These are phyloP conservation scores for Diploscapter pachys DNA, from an alignment of 1,140 invertebrate genomes.

Conservation along the genomic window DNA sequence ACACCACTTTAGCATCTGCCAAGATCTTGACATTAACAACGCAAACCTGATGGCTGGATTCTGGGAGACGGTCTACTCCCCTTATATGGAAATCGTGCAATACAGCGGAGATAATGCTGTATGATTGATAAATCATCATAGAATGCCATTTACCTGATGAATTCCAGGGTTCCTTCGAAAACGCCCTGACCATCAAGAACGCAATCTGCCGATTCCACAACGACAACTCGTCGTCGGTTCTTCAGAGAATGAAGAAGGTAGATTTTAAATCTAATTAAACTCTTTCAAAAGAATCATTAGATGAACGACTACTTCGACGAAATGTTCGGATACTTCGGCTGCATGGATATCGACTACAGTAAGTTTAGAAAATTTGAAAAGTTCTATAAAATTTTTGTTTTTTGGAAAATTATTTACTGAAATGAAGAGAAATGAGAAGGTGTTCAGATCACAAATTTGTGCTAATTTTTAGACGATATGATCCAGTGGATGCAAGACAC, in stretches of 20 bases:
- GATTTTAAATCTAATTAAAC: constrained; percentile 21
- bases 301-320: constrained; percentile 35
- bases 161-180: constrained; percentile 12
- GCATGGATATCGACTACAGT: constrained; percentile 38
- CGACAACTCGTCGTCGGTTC: background rate
- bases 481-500: constrained; percentile 11
- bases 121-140: background rate
- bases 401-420: too few relatives aligned
- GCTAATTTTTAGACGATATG: too few relatives aligned
- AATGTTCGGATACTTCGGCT: constrained; percentile 17
- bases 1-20: constrained; percentile 26
- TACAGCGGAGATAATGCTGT: constrained; percentile 35
- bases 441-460: too few relatives aligned
- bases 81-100: constrained; percentile 39
- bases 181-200: constrained; percentile 17
- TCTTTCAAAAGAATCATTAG: constrained; percentile 6
- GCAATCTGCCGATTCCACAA: constrained; percentile 27
- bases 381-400: too few relatives aligned
- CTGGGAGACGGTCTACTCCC: constrained; percentile 36
- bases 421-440: too few relatives aligned
- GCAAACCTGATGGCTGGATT: constrained; percentile 24
- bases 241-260: constrained; percentile 18
- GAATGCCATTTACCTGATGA: background rate
- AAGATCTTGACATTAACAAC: constrained; percentile 23
- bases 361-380: constrained; percentile 27